A percentile compares a stretch with the other conserved stretches of the same genome.
Evolutionary conservation across 2,113 vertebrate genomes (phyloP).

Genomic region (Leucosticte australis): DNA sequence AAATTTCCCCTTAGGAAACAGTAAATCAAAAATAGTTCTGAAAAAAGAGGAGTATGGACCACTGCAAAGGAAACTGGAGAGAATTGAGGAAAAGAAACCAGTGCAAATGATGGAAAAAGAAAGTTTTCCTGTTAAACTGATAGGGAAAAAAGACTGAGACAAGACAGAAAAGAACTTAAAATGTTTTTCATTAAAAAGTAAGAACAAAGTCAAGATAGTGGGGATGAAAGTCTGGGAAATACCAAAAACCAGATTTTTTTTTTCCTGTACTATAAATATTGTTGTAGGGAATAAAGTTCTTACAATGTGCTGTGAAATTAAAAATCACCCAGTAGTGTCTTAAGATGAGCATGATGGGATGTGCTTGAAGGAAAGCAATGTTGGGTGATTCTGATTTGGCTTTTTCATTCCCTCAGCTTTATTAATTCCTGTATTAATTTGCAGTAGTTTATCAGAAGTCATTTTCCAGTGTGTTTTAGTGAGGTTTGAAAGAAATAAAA

Average conservation of each 20-base stretch:
- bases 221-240: slow-evolving; percentile 54
- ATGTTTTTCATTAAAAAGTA: slow-evolving; percentile 26
- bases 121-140: background rate
- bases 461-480: background rate
- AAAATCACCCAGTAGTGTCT: background rate
- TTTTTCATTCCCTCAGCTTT: background rate
- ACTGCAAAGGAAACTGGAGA: background rate
- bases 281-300: slow-evolving; percentile 16
- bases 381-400: background rate
- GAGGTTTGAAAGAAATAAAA: background rate
- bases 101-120: slow-evolving; percentile 3
- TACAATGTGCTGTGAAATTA: background rate
- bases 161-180: slow-evolving; percentile 7
- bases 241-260: slow-evolving; percentile 15
- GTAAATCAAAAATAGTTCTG: background rate
- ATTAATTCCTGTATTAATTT: background rate
- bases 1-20: background rate
- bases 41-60: background rate
- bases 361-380: background rate
- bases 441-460: background rate
- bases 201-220: slow-evolving; percentile 43
- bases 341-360: background rate
- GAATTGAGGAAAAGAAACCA: background rate
- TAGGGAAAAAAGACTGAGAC: background rate
- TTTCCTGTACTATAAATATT: background rate